Base-by-base conservation (phyloP, 2,113 vertebrate species). In the Paramormyrops kingsleyae region DNA sequence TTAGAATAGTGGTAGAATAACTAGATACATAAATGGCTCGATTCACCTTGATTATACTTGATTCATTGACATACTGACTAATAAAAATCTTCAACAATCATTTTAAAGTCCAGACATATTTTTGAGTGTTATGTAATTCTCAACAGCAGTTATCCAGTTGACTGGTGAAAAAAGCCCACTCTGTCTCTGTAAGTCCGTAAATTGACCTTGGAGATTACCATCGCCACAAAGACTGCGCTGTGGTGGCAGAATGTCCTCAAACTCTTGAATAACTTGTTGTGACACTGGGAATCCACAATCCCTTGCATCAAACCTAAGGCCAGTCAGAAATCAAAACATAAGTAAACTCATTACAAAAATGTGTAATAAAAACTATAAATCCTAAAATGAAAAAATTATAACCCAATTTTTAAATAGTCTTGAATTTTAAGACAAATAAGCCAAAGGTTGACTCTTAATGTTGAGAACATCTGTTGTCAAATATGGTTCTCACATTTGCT, bases 281-380 rank as follows among this genome's bases (percentile, higher is more conserved):
- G 87, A 88, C 27, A 88, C 50, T 31, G 56, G 52, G 56, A 62
- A 88, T 88, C 87, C 53, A 88, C 87, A 88, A 7, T 88, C 31
- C 56, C 35, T 56, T 88, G 52, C 52, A 88, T 62, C 52, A 88
- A 66, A 88, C 87, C 56, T 88, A 74, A 74, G 27, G n/a, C n/a
- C 66, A 74, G 66, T 47, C 52, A 87, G 27, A 50, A 56, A 31
- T 31, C 27, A 74, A 53, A 46, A 31, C 27, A 52, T 39, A 19
- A 87, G 46, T 85, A 85, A 85, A 85, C 9, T 47, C 46, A 85
- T 85, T 49, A 47, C 24, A 85, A 74, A 74, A 85, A 42, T 24
- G 46, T 46, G 46, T 47, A 47, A 44, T 17, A 87, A 27, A 87
- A 31, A 31, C 47, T 87, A 87, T 50, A 87, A n/a, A 49, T 15